A percentile compares a stretch with the other conserved stretches of the same genome.
Conservation (phyloP, 2,888 invertebrate genomes). For the Epinotia brunnichana region DNA sequence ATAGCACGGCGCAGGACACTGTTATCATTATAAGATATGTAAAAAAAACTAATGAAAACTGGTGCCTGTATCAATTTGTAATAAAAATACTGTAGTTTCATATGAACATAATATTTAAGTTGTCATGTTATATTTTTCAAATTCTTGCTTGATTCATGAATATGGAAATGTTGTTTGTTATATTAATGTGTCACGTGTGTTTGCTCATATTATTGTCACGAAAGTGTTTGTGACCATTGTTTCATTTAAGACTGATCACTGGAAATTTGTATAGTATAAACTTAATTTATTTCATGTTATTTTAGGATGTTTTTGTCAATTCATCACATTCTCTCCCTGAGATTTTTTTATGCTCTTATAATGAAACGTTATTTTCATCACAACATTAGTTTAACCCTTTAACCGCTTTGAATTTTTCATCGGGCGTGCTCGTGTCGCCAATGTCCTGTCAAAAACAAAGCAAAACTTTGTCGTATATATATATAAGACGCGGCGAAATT, state of each 20-base stretch:
- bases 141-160: background rate
- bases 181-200: slow-evolving; percentile 33
- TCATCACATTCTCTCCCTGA: slow-evolving; percentile 1
- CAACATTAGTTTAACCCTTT: slow-evolving; percentile 4
- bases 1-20: background rate
- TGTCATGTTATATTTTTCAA: slow-evolving; percentile 1
- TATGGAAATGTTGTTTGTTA: slow-evolving; percentile 13
- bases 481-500: too few relatives aligned
- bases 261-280: slow-evolving; percentile 49
- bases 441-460: too few relatives aligned
- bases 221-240: slow-evolving; percentile 52
- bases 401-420: too few relatives aligned
- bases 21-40: background rate
- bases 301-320: slow-evolving; percentile 21
- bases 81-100: background rate
- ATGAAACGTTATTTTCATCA: slow-evolving; percentile 8
- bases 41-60: background rate
- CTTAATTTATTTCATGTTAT: slow-evolving; percentile 47
- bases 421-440: too few relatives aligned
- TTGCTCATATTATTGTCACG: slow-evolving; percentile 54
- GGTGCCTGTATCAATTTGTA: background rate
- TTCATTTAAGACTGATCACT: slow-evolving; percentile 77
- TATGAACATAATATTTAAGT: background rate
- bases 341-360: slow-evolving; percentile 2
- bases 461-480: too few relatives aligned